These are phyloP conservation scores for Tyrannus savana DNA, from an alignment of 2,113 vertebrate genomes.

Conservation along the genomic window DNA sequence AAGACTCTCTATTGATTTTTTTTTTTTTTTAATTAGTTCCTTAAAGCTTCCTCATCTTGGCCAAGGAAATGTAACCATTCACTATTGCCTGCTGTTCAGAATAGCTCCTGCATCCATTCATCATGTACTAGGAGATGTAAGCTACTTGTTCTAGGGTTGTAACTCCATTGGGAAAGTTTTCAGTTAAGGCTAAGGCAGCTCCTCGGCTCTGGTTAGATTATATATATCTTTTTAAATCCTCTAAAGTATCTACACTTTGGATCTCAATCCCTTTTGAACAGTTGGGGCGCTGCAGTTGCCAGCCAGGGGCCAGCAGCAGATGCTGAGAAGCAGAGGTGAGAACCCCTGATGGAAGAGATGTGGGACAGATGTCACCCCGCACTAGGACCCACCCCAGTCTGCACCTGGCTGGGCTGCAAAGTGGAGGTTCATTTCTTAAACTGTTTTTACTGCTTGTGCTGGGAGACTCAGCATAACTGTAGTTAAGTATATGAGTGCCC, in stretches of 20 bases:
- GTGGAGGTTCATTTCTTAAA: not conserved
- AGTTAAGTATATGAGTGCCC: fast-evolving
- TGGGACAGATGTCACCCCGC: not conserved
- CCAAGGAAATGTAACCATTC: constrained; percentile 41
- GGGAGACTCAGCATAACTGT: not conserved
- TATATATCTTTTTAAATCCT: not conserved
- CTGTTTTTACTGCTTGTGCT: not conserved
- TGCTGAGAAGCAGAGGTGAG: not conserved
- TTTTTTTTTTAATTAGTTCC: constrained; percentile 34
- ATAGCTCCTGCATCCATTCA: constrained; percentile 31
- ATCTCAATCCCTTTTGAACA: not conserved
- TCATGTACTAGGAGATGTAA: not conserved
- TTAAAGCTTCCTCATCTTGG: constrained; percentile 40
- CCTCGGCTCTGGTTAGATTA: not conserved
- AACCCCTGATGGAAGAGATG: not conserved
- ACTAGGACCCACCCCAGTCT: not conserved
- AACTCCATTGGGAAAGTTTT: not conserved
- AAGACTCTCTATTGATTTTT: constrained; percentile 51
- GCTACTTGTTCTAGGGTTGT: not conserved
- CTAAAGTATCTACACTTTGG: not conserved
- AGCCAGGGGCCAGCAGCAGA: not conserved
- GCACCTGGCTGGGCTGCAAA: not conserved
- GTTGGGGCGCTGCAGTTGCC: not conserved
- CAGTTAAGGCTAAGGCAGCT: not conserved
- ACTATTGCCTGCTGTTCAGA: constrained; percentile 35